These are phyloP conservation scores for Eurosta solidaginis DNA, from an alignment of 1,140 invertebrate genomes.

Conservation along the genomic window DNA sequence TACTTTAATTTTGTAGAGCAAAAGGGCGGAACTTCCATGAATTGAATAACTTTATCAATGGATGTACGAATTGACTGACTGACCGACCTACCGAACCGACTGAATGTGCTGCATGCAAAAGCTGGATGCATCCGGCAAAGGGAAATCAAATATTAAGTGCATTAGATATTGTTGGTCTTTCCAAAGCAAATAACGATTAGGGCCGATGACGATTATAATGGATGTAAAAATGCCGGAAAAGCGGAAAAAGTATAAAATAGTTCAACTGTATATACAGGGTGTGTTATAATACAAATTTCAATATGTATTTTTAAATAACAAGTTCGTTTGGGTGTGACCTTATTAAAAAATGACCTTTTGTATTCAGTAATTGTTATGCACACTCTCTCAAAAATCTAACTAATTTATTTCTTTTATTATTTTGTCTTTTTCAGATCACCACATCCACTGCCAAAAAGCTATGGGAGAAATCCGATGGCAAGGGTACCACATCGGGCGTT, in stretches of 20 bases:
- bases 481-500: conserved; percentile 45
- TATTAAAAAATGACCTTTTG: too few species aligned
- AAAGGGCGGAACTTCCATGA: neutral
- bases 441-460: conserved; percentile 59
- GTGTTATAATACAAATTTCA: too few species aligned
- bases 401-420: conserved; percentile 9
- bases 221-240: neutral
- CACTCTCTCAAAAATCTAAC: conserved; percentile 14
- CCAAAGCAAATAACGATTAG: too few species aligned
- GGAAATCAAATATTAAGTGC: neutral
- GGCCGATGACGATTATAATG: neutral
- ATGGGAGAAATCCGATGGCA: conserved; percentile 59
- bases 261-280: neutral
- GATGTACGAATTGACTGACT: neutral
- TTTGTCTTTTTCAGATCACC: conserved; percentile 50
- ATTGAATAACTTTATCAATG: neutral
- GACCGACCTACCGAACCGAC: neutral
- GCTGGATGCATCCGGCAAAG: neutral
- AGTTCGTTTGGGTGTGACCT: too few species aligned
- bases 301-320: neutral
- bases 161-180: neutral
- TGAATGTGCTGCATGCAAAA: neutral
- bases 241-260: neutral
- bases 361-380: too few species aligned
- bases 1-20: too few species aligned